Percentiles rank a stretch among this genome's conserved stretches.
These are phyloP conservation scores for Ferrisia virgata DNA, from an alignment of 2,888 invertebrate species.

Conservation along the genomic window DNA sequence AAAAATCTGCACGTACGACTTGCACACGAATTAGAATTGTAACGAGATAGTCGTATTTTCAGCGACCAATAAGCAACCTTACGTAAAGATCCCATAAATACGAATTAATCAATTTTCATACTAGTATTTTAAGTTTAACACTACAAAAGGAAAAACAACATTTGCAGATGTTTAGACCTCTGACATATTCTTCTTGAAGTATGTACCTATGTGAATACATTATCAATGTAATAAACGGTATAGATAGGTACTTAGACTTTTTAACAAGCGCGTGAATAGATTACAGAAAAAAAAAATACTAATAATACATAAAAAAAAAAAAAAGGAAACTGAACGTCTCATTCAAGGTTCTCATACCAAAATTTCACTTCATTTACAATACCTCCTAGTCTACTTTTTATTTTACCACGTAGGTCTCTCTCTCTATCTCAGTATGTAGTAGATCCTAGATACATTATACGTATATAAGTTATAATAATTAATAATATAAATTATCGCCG, in stretches of 20 bases:
- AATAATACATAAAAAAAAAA: no score
- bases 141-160: constrained; percentile 25
- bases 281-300: background rate
- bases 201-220: background rate
- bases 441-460: no score
- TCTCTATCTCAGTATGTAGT: no score
- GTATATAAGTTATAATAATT: no score
- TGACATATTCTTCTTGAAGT: background rate
- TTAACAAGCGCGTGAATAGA: background rate
- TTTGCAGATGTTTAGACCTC: background rate
- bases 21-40: constrained; percentile 8
- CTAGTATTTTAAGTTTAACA: background rate
- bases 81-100: constrained; percentile 2
- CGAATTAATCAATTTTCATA: constrained; percentile 11
- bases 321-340: background rate
- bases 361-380: background rate
- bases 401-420: background rate
- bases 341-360: background rate
- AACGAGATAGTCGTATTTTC: background rate
- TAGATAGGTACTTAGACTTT: background rate
- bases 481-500: background rate
- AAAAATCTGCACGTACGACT: background rate
- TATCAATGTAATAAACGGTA: background rate
- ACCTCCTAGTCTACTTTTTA: background rate
- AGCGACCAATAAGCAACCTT: background rate